phyloP scores from a whole-genome alignment of 2,113 vertebrate species.

The Thunnus thynnus region DNA sequence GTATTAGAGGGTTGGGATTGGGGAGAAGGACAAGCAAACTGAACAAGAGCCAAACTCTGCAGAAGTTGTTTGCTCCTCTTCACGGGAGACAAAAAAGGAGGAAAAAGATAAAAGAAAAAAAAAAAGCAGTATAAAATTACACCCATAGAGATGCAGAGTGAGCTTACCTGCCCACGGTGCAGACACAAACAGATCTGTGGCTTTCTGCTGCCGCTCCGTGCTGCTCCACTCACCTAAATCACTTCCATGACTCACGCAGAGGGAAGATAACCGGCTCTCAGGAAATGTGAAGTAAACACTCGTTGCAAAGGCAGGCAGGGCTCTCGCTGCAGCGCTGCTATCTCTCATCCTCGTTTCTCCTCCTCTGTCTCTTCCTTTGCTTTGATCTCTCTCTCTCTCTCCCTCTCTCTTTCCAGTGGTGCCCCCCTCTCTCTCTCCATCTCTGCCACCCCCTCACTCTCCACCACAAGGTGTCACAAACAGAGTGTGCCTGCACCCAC shows the following conservation, averaged over 20 bases:
- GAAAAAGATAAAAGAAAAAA: background rate
- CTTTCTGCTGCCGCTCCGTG: slow-evolving; percentile 29
- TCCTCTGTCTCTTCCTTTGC: slow-evolving; percentile 54
- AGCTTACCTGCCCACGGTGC: slow-evolving; percentile 62
- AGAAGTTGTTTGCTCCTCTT: slow-evolving; percentile 64
- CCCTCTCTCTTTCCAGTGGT: slow-evolving; percentile 27
- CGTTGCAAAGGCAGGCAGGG: slow-evolving; percentile 49
- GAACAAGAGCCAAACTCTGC: slow-evolving; percentile 54
- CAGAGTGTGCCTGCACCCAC: slow-evolving; percentile 63
- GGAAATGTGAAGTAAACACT: slow-evolving; percentile 63
- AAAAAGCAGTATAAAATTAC: slow-evolving; percentile 5
- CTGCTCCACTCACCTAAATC: slow-evolving; percentile 63
- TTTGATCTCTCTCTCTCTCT: slow-evolving; percentile 60
- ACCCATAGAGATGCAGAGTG: slow-evolving; percentile 3
- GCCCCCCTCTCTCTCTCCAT: slow-evolving; percentile 39
- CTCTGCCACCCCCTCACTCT: slow-evolving; percentile 61
- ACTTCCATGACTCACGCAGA: slow-evolving; percentile 72
- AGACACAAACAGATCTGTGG: slow-evolving; percentile 38
- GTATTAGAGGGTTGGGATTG: background rate
- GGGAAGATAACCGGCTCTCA: slow-evolving; percentile 52
- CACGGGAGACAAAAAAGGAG: background rate
- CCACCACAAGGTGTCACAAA: slow-evolving; percentile 76
- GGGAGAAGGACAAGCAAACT: background rate
- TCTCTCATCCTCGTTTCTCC: slow-evolving; percentile 64
- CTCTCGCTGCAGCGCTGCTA: slow-evolving; percentile 62